Evolutionary conservation across 2,113 vertebrate species (phyloP), one percentile per base, ranked within the genome.

Genomic region (Scopus umbretta): DNA sequence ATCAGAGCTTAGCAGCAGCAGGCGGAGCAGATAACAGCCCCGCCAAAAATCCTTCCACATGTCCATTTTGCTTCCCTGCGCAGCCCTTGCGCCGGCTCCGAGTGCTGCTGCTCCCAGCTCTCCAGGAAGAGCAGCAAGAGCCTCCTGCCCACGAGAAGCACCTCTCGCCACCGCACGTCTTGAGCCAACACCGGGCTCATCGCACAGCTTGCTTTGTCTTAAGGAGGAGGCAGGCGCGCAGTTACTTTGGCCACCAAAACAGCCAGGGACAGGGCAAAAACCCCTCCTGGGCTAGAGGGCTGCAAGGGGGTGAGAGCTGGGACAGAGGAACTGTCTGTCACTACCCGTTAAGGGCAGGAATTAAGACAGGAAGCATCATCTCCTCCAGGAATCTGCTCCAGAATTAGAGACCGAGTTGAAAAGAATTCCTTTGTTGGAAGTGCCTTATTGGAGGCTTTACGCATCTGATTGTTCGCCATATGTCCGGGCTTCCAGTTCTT

Each of bases 1-100:
- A 91, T 96, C 91, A 19, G 66, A 97, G 97, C 96, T 90, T 90
- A 95, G 95, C 82, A 58, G 94, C 96, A 95, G 73, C 92, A 87
- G 95, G 95, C 63, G 4, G 85, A 83, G 59, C 84, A 75, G 92
- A 95, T 94, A 96, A 95, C 86, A 75, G 84, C 85, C 84, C 80
- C 1, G 23, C 88, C 96, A 94, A 88, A 96, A 94, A 90, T 38
- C 92, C 68, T 78, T 56, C 52, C 61, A 53, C 38, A 15, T 6
- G 42, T 67, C 91, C 80, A 27, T 55, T 42, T 26, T 8, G 70
- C 83, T 90, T 88, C 79, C 74, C 63, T 8, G 26, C 47, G 42
- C 1, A 2, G 73, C 79, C 63, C 81, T 26, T 1, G 3, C 14
- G 2, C 90, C 34, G 19, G 58, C 62, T 63, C 62, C 1, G 0